Base-by-base conservation (phyloP, 1,140 invertebrate species). In the Oreohelix idahoensis region DNA sequence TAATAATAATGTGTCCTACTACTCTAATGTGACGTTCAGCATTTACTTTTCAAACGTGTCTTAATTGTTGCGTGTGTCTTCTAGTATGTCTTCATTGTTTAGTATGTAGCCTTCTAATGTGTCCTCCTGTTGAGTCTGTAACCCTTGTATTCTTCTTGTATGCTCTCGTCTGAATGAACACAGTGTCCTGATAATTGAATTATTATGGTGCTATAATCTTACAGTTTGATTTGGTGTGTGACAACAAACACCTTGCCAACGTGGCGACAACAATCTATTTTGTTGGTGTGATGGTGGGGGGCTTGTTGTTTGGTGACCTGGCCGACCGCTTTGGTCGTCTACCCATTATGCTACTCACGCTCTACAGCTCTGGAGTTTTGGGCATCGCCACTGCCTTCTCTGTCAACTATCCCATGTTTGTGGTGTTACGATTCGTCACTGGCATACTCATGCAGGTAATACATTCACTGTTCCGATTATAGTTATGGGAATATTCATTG, bases 201-300 rank as follows among this genome's bases (percentile, higher is more conserved):
- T n/a, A n/a, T n/a, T n/a, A n/a, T n/a, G n/a, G n/a, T 36, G n/a
- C 8, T 71, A 69, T n/a, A 35, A 71, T 71, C 23, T 39, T 93
- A 83, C 93, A 97, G 96, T 97, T 96, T 96, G 94, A 96, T 88
- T 92, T 97, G 45, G 96, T 96, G 0, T 97, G 96, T 91, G 36
- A 39, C 38, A 93, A 95, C 66, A 93, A 94, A 32, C 96, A 95
- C 89, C 94, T 95, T 69, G 93, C 95, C 2, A 96, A 95, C 1
- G 89, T 97, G n/a, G 96, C 95, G 0, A 92, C 96, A 38, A 95
- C 96, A 0, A 92, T 97, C 1, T 95, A 97, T 35, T 96, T 96
- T 8, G 92, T 95, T 36, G 96, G 96, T 20, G 96, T 96, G 0
- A 94, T 97, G 79, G 92, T 96, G 42, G 96, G 96, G 23, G 96